Percentiles rank a stretch among this genome's conserved stretches.
These are phyloP conservation scores for Sphyrna mokarran DNA, from an alignment of 2,113 vertebrate genomes.

Conservation along the genomic window DNA sequence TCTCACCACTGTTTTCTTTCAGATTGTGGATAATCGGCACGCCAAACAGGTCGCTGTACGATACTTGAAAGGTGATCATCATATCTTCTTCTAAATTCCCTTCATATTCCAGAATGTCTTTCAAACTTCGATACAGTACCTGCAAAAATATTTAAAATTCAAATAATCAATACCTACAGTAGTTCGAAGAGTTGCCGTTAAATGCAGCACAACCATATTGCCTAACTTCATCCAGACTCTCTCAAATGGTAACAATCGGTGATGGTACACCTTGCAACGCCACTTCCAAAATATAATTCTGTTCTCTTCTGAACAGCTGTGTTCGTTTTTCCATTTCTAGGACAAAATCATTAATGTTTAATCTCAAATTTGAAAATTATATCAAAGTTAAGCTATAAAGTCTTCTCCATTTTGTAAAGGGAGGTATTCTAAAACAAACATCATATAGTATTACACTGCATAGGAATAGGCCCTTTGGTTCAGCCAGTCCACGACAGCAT, in stretches of 20 bases:
- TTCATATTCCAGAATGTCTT: conserved; percentile 38
- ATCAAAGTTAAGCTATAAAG: background rate
- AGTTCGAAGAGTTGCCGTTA: background rate
- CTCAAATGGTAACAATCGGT: background rate
- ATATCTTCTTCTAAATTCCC: conserved; percentile 38
- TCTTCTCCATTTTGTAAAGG: background rate
- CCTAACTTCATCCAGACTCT: background rate
- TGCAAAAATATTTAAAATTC: conserved; percentile 9
- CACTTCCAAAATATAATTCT: background rate
- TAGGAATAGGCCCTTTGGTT: background rate
- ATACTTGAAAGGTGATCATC: conserved; percentile 38
- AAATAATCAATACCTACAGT: background rate
- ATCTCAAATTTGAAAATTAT: background rate
- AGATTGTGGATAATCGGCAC: conserved; percentile 33
- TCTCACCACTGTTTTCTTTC: conserved; percentile 30
- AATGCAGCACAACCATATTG: background rate
- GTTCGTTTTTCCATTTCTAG: background rate
- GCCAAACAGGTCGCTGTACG: conserved; percentile 35
- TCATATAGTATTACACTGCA: background rate
- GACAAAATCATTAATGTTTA: background rate
- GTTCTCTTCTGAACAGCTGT: background rate
- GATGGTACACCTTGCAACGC: background rate
- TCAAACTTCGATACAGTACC: conserved; percentile 37
- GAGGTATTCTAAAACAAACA: background rate
- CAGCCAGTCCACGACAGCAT: background rate